A percentile compares a stretch with the other conserved stretches of the same genome.
These are phyloP conservation scores for Catharus fuscescens DNA, from an alignment of 2,113 vertebrate species.

Conservation along the genomic window DNA sequence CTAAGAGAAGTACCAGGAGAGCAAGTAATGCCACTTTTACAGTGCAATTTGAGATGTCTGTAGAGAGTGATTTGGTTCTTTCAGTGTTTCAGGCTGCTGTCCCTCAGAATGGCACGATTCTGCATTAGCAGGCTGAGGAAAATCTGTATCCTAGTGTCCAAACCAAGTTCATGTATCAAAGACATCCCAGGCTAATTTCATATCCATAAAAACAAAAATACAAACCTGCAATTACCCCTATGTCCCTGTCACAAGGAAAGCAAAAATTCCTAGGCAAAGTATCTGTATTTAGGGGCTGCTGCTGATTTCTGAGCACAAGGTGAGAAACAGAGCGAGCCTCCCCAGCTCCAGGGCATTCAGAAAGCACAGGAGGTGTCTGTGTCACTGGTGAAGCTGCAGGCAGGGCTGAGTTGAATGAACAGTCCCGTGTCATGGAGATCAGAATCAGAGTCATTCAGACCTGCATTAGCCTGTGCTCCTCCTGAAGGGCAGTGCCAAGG, in stretches of 20 bases:
- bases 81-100: not conserved
- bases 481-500: not conserved
- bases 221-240: not conserved
- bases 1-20: not conserved
- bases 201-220: not conserved
- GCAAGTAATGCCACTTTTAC: not conserved
- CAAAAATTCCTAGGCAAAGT: not conserved
- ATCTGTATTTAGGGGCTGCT: not conserved
- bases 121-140: not conserved
- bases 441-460: not conserved
- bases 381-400: not conserved
- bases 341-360: not conserved
- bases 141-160: not conserved
- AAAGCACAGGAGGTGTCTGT: not conserved
- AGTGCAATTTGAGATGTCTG: not conserved
- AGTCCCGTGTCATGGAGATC: accelerated
- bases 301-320: not conserved
- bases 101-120: not conserved
- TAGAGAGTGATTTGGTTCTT: not conserved
- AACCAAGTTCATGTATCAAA: not conserved
- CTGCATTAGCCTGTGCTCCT: not conserved
- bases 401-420: accelerated
- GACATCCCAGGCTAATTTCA: not conserved
- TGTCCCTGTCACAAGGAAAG: not conserved
- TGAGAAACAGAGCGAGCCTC: not conserved